Base-by-base conservation (phyloP, 2,797 vertebrate genomes). In the Petrocephalus schoutedeni region DNA sequence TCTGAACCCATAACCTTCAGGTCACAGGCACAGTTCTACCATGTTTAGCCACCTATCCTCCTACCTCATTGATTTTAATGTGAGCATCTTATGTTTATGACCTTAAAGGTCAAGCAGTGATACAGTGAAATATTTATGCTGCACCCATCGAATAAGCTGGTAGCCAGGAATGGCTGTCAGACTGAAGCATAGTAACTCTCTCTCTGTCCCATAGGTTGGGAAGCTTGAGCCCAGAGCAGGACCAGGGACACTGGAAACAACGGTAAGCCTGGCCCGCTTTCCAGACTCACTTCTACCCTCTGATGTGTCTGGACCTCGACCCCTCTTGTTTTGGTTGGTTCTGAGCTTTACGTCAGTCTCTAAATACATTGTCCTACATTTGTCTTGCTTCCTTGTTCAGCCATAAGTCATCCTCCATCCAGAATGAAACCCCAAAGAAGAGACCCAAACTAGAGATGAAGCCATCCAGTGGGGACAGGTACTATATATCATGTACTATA, bases 361-460 rank as follows among this genome's bases (percentile, higher is more conserved):
- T 64, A 74, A 6, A 84, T 56, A 87, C 54, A 51, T 82, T 7
- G 36, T 58, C 51, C 61, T 64, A 4, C 74, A 83, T 88, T 1
- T 53, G 59, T 28, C 80, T 74, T 67, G 21, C 51, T 90, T 94
- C 93, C 93, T 85, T 83, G 94, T 96, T 91, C 94, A 99, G 98
- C 97, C 98, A 99, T 98, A 99, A 99, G 96, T 97, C 97, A 90
- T 97, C 98, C 95, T 95, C 97, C 94, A 98, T 99, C 96, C 98
- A 99, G 96, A 99, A 99, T 95, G 98, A 99, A 96, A 98, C 97
- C 94, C 98, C 98, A 98, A 99, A 99, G 98, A 99, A 99, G 96
- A 99, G 99, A 93, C 97, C 97, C 96, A 99, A 99, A 97, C 96
- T 99, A 95, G 98, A 99, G 96, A 95, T 97, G 94, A 99, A 99